phyloP scores from a whole-genome alignment of 2,888 invertebrate species.

The Lissocephala sabroskyi region DNA sequence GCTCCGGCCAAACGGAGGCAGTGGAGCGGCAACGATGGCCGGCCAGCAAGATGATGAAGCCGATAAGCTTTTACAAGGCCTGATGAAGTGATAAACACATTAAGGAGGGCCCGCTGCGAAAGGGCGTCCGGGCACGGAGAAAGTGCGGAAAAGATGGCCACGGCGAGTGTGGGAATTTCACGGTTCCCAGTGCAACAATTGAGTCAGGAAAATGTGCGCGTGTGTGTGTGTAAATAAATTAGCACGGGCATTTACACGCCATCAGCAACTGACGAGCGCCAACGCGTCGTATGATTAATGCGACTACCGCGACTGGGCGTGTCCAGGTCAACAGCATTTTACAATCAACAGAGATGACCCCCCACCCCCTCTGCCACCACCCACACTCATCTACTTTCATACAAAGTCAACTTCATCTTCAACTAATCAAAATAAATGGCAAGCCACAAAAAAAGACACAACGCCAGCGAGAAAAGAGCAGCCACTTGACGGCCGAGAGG shows the following conservation, averaged over 20 bases:
- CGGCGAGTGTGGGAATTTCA: no score
- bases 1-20: conserved; percentile 17
- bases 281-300: conserved; percentile 60
- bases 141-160: no score
- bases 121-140: conserved; percentile 10
- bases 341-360: conserved; percentile 7
- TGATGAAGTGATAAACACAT: conserved; percentile 64
- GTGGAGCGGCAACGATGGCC: neutral
- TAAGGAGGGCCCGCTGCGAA: conserved; percentile 30
- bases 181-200: conserved; percentile 24
- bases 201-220: neutral
- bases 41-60: conserved; percentile 7
- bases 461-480: no score
- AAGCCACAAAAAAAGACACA: neutral
- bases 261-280: conserved; percentile 6
- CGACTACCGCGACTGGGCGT: conserved; percentile 31
- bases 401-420: neutral
- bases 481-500: no score
- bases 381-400: no score
- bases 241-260: conserved; percentile 18
- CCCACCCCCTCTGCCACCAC: neutral
- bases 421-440: conserved; percentile 28
- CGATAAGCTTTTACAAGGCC: conserved; percentile 37
- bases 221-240: conserved; percentile 41
- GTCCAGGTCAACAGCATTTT: conserved; percentile 27